These are phyloP conservation scores for Ceratotherium simum DNA, from an alignment of 2,113 vertebrate species.

Conservation along the genomic window DNA sequence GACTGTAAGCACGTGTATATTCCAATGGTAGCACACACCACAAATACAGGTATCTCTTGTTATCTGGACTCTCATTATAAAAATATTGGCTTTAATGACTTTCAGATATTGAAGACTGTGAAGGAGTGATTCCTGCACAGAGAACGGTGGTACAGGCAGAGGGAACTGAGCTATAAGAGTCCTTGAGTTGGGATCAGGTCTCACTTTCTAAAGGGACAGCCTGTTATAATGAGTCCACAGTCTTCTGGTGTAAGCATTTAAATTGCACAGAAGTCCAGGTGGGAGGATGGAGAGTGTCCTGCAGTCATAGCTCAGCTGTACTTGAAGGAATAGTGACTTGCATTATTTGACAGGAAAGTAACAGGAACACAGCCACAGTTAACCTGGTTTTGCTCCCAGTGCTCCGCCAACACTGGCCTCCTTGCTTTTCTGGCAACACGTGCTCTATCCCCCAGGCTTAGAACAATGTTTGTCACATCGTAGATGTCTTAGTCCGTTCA, in stretches of 20 bases:
- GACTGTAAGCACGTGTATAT: not conserved
- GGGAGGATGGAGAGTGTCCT: not conserved
- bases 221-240: not conserved
- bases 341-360: not conserved
- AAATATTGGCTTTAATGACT: not conserved
- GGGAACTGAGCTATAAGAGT: not conserved
- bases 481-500: not conserved
- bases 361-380: not conserved
- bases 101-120: not conserved
- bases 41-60: not conserved
- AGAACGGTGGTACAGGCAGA: not conserved
- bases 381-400: not conserved
- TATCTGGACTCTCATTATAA: not conserved
- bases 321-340: not conserved
- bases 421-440: not conserved
- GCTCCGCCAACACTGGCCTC: not conserved
- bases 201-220: not conserved
- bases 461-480: not conserved
- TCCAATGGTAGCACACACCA: not conserved
- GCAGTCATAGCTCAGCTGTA: not conserved
- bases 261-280: not conserved
- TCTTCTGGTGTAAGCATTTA: not conserved
- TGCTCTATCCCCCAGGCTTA: not conserved
- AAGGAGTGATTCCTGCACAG: not conserved
- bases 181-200: not conserved